Base-by-base conservation (phyloP, 2,113 vertebrate species). In the Dromas ardeola region DNA sequence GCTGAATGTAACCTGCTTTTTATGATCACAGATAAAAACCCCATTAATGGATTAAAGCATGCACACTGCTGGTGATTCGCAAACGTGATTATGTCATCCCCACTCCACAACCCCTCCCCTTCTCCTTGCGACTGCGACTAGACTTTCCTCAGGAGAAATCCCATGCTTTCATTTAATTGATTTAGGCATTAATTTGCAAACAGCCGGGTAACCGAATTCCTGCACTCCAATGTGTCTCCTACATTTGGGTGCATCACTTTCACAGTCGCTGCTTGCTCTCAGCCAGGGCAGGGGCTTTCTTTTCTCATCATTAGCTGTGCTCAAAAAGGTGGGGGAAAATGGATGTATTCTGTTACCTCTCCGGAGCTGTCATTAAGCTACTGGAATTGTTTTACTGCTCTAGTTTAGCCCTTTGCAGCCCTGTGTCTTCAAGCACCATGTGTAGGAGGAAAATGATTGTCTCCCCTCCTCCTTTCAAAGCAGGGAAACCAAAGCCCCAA, bases 1-100 rank as follows among this genome's bases (percentile, higher is more conserved):
- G 91, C 95, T 97, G 96, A 91, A 86, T 96, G 93, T 93, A 97
- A 97, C 97, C 95, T 97, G 97, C 96, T 98, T 97, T 96, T 97
- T 97, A 97, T 96, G 96, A 96, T 96, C 94, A 66, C 87, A 95
- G 97, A 95, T 97, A 97, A 97, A 96, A 92, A 91, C 95, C 96
- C 94, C 93, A 95, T 95, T 96, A 96, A 97, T 95, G 95, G 95
- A 96, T 96, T 94, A 95, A 98, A 95, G 95, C 95, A 21, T 89
- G 95, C 90, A 96, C 91, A 66, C 59, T 92, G 96, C 95, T 76
- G 93, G 94, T 83, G 96, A 97, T 97, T 97, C 63, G 95, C 95
- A 95, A 96, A 69, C 49, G 85, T 87, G 95, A 95, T 95, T 97
- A 94, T 96, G 94, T 97, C 95, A 95, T 95, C 83, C 86, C 78